Evolutionary conservation across 2,797 vertebrate genomes (phyloP).

Genomic region (Bucorvus abyssinicus): DNA sequence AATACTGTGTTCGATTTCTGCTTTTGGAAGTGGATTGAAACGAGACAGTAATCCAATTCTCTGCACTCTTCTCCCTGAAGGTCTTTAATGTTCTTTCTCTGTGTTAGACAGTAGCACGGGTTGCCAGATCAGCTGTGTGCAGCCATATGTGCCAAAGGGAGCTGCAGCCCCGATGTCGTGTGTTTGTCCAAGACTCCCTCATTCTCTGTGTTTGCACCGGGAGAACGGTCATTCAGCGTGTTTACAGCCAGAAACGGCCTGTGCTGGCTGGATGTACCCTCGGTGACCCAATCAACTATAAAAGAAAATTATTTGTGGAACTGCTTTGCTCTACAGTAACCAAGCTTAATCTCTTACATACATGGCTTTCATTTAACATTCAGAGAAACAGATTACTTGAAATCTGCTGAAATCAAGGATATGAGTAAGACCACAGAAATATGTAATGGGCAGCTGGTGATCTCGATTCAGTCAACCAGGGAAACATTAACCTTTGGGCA

Average conservation of each 20-base stretch:
- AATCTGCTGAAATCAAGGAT: slow-evolving; percentile 22
- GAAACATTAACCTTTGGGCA: slow-evolving; percentile 56
- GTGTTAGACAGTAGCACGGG: not conserved
- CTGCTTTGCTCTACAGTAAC: slow-evolving; percentile 27
- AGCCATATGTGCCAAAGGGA: not conserved
- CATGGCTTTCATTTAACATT: slow-evolving; percentile 9
- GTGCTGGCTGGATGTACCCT: not conserved
- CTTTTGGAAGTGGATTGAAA: not conserved
- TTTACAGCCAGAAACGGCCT: not conserved
- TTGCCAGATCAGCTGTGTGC: not conserved
- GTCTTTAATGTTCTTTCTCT: not conserved
- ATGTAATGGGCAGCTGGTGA: slow-evolving; percentile 21
- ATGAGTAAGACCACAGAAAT: not conserved
- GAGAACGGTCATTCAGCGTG: not conserved
- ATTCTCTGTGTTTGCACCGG: not conserved
- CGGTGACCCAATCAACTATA: not conserved
- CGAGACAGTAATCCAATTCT: not conserved
- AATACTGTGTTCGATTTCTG: not conserved
- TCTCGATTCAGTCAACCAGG: slow-evolving; percentile 29
- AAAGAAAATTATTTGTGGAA: slow-evolving; percentile 27
- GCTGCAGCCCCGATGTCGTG: fast-evolving
- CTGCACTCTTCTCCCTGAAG: not conserved
- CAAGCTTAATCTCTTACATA: not conserved
- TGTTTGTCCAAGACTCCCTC: not conserved
- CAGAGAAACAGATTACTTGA: not conserved